phyloP scores from a whole-genome alignment of 2,113 vertebrate genomes.

The Hirundichthys speculiger region DNA sequence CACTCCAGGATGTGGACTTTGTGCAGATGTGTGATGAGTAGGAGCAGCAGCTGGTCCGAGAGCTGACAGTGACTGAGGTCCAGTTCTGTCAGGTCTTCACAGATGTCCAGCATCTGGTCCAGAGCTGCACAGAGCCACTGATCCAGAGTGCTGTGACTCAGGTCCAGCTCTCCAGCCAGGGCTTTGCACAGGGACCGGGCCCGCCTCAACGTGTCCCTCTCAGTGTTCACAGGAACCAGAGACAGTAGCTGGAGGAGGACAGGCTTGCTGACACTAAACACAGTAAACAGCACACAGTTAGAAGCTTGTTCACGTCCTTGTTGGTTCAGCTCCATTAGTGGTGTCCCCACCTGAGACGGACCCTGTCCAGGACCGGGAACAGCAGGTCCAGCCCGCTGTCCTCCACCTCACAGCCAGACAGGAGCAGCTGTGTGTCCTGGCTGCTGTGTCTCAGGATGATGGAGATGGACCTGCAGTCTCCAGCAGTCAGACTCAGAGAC shows the following conservation, averaged over 20 bases:
- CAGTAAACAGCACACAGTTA: background rate
- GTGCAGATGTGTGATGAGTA: conserved; percentile 12
- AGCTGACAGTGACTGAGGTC: conserved; percentile 54
- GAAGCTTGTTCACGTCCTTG: background rate
- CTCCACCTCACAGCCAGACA: too few species aligned
- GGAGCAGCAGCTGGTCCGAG: conserved; percentile 38
- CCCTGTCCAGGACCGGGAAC: conserved; percentile 32
- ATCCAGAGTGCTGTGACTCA: too few species aligned
- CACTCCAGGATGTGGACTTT: conserved; percentile 40
- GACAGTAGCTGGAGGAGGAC: conserved; percentile 42
- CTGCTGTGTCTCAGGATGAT: conserved; percentile 22
- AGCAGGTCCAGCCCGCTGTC: conserved; percentile 39
- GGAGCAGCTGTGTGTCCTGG: conserved; percentile 19
- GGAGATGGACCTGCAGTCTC: conserved; percentile 29
- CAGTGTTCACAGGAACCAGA: conserved; percentile 16
- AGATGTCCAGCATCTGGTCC: conserved; percentile 32
- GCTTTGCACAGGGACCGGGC: conserved; percentile 19
- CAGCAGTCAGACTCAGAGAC: conserved; percentile 13
- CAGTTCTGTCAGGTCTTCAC: conserved; percentile 34
- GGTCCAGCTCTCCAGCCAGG: conserved; percentile 39
- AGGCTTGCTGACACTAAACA: conserved; percentile 34
- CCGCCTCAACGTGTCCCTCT: conserved; percentile 30
- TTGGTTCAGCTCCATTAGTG: background rate
- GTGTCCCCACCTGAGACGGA: conserved; percentile 16
- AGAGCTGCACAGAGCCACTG: too few species aligned